Evolutionary conservation across 2,113 vertebrate species (phyloP), one percentile per base, ranked within the genome.

Genomic region (Amblyornis subalaris): DNA sequence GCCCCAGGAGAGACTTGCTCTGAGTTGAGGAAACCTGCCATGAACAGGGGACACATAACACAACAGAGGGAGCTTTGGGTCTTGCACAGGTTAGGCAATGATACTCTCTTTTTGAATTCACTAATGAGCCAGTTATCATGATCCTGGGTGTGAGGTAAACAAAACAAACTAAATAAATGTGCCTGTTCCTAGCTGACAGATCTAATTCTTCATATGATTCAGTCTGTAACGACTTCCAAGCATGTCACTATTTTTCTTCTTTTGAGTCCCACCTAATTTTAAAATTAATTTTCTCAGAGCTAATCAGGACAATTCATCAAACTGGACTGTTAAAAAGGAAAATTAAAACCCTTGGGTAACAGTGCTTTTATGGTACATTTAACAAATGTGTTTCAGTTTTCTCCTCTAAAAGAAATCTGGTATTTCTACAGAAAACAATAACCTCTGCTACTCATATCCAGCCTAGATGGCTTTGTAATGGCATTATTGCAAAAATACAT

Each of bases 351-450:
- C 66, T 50, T 80, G 29, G 54, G 31, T 82, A 93, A 89, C 42
- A 50, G 25, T 44, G 47, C 10, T 85, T 95, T 91, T 85, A 95
- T 74, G 82, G 54, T 76, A 95, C 81, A 96, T 95, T 95, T 93
- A 96, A 89, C 86, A 94, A 91, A 91, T 74, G n/a, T 40, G 81
- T 90, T 94, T 75, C 78, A 86, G 48, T 76, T 94, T 72, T 44
- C 25, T 91, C 50, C 58, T 54, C 55, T 71, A 66, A 75, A 91
- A 84, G 26, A 91, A 93, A 93, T 50, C 65, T 60, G 54, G 33
- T 85, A 81, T 85, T 87, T 44, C 62, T 35, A 84, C 21, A 64
- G 48, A 84, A 69, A 82, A 79, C 36, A 80, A 45, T 73, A 85
- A 88, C 69, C 91, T 92, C 35, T 67, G 66, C 66, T 75, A 77